Conservation (phyloP, 1,140 invertebrate species). For the Drosophila tristis region DNA sequence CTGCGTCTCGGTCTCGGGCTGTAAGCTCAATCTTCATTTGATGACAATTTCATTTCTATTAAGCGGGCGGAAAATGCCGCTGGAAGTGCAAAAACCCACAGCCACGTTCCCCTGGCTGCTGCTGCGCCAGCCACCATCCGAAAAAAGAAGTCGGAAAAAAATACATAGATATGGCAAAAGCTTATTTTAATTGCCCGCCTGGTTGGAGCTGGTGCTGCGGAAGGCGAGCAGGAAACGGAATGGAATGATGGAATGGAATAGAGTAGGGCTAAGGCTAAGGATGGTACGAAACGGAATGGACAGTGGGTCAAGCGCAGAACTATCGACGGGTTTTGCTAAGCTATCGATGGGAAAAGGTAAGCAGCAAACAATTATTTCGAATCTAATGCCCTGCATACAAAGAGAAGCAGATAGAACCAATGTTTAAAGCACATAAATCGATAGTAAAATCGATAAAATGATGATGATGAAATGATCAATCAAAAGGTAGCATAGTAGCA, state of each 20-base stretch:
- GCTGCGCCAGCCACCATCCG: slow-evolving; percentile 6
- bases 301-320: slow-evolving; percentile 33
- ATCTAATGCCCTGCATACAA: no score
- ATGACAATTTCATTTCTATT: slow-evolving; percentile 81
- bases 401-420: no score
- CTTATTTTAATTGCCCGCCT: slow-evolving; percentile 74
- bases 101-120: no score
- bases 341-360: no score
- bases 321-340: background rate
- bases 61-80: slow-evolving; percentile 60
- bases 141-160: slow-evolving; percentile 23
- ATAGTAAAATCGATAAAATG: no score
- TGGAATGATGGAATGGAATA: slow-evolving; percentile 18
- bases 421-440: no score
- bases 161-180: slow-evolving; percentile 41
- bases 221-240: slow-evolving; percentile 1
- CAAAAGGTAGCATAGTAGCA: background rate
- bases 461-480: slow-evolving; percentile 5
- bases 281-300: slow-evolving; percentile 1
- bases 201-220: background rate
- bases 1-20: slow-evolving; percentile 32
- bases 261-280: background rate
- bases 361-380: no score
- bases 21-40: slow-evolving; percentile 70
- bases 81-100: slow-evolving; percentile 57